phyloP scores from a whole-genome alignment of 2,797 vertebrate genomes.

The Setipinna tenuifilis region DNA sequence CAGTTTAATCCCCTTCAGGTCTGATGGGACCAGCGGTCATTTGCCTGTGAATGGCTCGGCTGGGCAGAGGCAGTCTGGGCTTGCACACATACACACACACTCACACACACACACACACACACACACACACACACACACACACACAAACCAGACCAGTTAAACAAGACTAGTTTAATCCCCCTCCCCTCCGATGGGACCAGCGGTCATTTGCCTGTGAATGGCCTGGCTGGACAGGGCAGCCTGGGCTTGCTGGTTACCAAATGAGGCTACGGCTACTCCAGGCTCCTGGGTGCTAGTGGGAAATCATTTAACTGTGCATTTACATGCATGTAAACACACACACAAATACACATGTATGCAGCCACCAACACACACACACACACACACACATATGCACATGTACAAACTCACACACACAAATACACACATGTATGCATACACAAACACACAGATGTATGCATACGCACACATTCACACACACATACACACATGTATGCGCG shows the following conservation, averaged over 20 bases:
- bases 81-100: too few species aligned
- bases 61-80: neutral
- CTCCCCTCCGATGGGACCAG: conserved; percentile 32
- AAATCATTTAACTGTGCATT: neutral
- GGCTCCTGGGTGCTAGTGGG: neutral
- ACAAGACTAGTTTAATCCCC: neutral
- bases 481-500: neutral
- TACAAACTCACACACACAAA: neutral
- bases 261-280: conserved; percentile 55
- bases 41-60: conserved; percentile 42
- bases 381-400: neutral
- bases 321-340: too few species aligned
- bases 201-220: conserved; percentile 44
- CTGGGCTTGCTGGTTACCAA: conserved; percentile 41
- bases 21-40: conserved; percentile 33
- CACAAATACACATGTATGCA: neutral
- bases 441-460: too few species aligned
- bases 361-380: neutral
- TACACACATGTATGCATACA: neutral
- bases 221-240: neutral
- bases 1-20: neutral
- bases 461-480: neutral
- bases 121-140: too few species aligned
- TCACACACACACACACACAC: too few species aligned
- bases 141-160: too few species aligned